phyloP scores from a whole-genome alignment of 1,140 invertebrate genomes.

The Drosophila aff. region DNA sequence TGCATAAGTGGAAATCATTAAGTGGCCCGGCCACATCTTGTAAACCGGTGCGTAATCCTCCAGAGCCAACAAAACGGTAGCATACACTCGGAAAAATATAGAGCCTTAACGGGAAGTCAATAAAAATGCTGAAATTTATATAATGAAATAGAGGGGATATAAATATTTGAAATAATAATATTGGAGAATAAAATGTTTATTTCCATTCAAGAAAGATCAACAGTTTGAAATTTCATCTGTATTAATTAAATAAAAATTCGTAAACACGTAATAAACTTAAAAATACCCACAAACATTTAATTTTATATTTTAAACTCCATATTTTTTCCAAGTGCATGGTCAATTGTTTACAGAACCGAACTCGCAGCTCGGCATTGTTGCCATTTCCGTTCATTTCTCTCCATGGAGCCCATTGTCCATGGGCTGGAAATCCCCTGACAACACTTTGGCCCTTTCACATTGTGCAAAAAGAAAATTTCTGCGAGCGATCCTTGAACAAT shows the following conservation, averaged over 20 bases:
- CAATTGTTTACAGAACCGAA: slow-evolving; percentile 68
- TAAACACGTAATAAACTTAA: too few species aligned
- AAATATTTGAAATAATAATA: too few species aligned
- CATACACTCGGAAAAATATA: slow-evolving; percentile 7
- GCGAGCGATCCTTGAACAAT: slow-evolving; percentile 79
- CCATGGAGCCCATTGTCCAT: slow-evolving; percentile 55
- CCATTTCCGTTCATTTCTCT: slow-evolving; percentile 62
- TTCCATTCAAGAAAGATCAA: neutral
- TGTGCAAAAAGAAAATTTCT: slow-evolving; percentile 69
- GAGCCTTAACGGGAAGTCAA: neutral
- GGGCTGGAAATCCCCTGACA: slow-evolving; percentile 74
- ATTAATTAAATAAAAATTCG: neutral
- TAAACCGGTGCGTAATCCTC: slow-evolving; percentile 79
- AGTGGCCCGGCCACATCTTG: slow-evolving; percentile 71
- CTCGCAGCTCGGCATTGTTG: slow-evolving; percentile 61
- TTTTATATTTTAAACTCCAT: neutral
- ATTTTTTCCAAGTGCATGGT: slow-evolving; percentile 24
- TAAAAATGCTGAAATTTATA: neutral
- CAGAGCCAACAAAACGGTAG: slow-evolving; percentile 12
- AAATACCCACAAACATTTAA: neutral
- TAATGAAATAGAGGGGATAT: too few species aligned
- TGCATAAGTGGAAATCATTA: slow-evolving; percentile 81
- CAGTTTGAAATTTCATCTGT: neutral
- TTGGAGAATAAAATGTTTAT: neutral
- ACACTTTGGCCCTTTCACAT: slow-evolving; percentile 71